Conservation (phyloP, 1,140 invertebrate species). For the Brachionus paranguensis region DNA sequence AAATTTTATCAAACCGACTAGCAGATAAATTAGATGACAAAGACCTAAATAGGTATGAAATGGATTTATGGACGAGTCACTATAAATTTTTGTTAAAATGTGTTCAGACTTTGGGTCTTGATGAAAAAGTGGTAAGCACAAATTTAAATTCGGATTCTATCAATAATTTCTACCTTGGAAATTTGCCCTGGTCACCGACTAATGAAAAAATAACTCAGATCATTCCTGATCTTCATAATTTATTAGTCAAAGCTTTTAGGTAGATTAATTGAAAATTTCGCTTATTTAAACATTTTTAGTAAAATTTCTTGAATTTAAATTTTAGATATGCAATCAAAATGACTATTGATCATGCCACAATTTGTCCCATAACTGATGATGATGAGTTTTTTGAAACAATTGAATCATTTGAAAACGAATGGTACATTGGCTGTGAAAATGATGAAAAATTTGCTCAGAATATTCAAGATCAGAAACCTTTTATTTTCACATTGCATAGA, state of each 20-base stretch:
- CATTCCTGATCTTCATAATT: constrained; percentile 46
- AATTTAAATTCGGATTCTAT: constrained; percentile 46
- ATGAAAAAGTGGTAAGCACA: neutral
- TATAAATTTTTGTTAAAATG: constrained; percentile 37
- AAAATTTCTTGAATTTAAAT: neutral
- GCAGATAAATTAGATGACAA: neutral
- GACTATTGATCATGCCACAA: constrained; percentile 56
- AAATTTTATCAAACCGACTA: neutral
- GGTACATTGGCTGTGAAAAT: constrained; percentile 57
- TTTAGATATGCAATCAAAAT: constrained; percentile 57
- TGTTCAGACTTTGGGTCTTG: neutral
- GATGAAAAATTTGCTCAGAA: constrained; percentile 54
- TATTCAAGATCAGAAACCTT: constrained; percentile 50
- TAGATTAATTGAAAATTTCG: constrained; percentile 41
- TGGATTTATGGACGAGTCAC: constrained; percentile 18
- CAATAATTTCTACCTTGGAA: constrained; percentile 54
- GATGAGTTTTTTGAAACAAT: constrained; percentile 54
- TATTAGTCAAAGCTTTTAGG: constrained; percentile 55
- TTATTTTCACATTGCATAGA: constrained; percentile 56
- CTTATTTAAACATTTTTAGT: neutral
- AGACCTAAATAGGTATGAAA: neutral
- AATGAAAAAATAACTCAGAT: constrained; percentile 54
- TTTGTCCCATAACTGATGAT: constrained; percentile 50
- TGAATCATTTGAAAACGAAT: constrained; percentile 53
- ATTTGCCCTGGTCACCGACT: constrained; percentile 53